These are phyloP conservation scores for Acrobasis suavella DNA, from an alignment of 2,888 invertebrate species.

Conservation along the genomic window DNA sequence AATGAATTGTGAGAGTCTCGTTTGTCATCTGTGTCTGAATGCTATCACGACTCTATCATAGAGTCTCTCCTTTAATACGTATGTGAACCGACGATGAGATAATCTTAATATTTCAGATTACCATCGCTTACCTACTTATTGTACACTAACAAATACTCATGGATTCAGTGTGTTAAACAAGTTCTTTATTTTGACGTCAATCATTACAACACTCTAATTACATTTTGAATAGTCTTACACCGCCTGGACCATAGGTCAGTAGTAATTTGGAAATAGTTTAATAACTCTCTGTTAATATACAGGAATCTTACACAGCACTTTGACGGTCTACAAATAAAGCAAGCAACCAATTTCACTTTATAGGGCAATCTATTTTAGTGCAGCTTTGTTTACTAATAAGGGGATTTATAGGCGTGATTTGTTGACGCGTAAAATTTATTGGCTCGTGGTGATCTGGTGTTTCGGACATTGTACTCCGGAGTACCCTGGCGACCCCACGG, in stretches of 20 bases:
- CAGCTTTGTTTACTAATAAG: constrained; percentile 16
- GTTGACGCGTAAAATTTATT: constrained; percentile 15
- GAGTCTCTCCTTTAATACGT: constrained; percentile 2
- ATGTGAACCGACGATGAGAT: neutral
- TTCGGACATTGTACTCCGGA: constrained; percentile 20
- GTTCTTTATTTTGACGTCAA: constrained; percentile 16
- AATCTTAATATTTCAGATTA: constrained; percentile 12
- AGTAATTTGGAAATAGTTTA: constrained; percentile 2
- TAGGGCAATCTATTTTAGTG: constrained; percentile 6
- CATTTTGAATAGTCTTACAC: constrained; percentile 11
- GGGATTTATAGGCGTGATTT: constrained; percentile 10
- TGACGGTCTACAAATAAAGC: too few species aligned
- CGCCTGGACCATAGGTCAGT: neutral
- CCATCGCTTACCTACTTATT: constrained; percentile 1
- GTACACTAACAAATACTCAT: neutral
- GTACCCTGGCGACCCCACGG: constrained; percentile 46
- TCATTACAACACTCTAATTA: constrained; percentile 15
- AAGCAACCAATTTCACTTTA: constrained; percentile 1
- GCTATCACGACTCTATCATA: constrained; percentile 15
- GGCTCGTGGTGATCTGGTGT: constrained; percentile 15
- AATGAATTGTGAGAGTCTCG: constrained; percentile 59
- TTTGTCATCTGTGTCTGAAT: constrained; percentile 16
- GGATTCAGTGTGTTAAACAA: neutral
- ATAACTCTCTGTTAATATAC: constrained; percentile 2
- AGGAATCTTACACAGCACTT: neutral